Conservation (phyloP, 2,888 invertebrate genomes). For the Cryptocephalus moraei region DNA sequence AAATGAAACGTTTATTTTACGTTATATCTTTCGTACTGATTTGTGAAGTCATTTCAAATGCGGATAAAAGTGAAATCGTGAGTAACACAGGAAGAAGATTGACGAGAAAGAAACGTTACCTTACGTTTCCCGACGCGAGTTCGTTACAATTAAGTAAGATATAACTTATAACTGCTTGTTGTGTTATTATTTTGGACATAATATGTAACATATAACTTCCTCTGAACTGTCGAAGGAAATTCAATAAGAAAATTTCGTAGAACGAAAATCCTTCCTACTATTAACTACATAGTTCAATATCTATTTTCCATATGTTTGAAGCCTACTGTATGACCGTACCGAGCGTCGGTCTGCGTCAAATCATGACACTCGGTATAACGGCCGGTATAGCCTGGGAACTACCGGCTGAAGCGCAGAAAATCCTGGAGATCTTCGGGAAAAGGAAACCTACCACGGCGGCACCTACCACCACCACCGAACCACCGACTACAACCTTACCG, state of each 20-base stretch:
- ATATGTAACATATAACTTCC: no score
- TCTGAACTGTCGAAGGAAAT: no score
- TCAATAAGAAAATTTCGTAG: no score
- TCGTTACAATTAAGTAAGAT: conserved; percentile 37
- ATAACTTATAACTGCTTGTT: background rate
- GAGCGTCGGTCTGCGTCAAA: conserved; percentile 42
- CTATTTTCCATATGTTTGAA: conserved; percentile 31
- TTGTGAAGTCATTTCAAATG: no score
- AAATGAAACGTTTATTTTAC: background rate
- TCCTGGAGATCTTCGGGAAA: conserved; percentile 11
- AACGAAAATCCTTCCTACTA: no score
- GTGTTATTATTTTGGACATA: no score
- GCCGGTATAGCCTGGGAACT: conserved; percentile 69
- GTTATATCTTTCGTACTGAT: background rate
- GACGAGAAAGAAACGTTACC: conserved; percentile 21
- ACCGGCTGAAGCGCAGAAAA: conserved; percentile 36
- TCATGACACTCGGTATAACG: conserved; percentile 59
- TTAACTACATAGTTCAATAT: no score
- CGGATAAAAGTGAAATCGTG: no score
- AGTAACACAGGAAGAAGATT: conserved; percentile 19
- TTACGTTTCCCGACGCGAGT: conserved; percentile 23
- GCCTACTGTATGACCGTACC: conserved; percentile 55
- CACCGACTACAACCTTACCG: conserved; percentile 12
- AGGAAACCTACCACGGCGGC: conserved; percentile 5
- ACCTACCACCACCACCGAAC: conserved; percentile 8